Base-by-base conservation (phyloP, 2,888 invertebrate genomes). In the Ligdia adustata region DNA sequence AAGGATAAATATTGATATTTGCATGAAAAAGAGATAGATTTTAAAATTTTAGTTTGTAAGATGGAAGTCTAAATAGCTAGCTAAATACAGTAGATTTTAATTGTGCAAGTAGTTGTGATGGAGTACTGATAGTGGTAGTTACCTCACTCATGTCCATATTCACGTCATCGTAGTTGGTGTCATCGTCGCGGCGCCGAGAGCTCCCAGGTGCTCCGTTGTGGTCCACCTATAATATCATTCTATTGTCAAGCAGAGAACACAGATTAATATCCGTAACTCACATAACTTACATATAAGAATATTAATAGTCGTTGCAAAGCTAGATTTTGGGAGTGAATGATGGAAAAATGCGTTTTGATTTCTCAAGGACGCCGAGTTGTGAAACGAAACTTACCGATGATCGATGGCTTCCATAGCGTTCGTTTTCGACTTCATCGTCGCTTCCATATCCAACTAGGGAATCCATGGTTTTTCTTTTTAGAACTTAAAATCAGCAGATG, bases 111-210 rank as follows among this genome's bases (percentile, higher is more conserved):
- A 31, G 4, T 31, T 18, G 6, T 18, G 31, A 22, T 50, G 40
- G 24, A 44, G 20, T 44, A 33, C 47, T 29, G 29, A 38, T 31
- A 33, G 45, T 39, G 42, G 57, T 67, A 86, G 58, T 82, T 92
- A 93, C 95, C 92, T 93, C 93, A 88, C 95, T 95, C 91, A 95
- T 91, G 65, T 95, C 95, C 95, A 95, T 95, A 76, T 94, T 94
- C 54, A 95, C 94, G 61, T 93, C 93, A 63, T 95, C 95, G 70
- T 95, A 95, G 81, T 95, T 95, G 49, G 92, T 93, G 72, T 94
- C 94, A 49, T 91, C 92, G 31, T 91, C 89, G 38, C 86, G 85
- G 41, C 85, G 81, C 38, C 82, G 70, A 29, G 44, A 34, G 34
- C 56, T 55, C 57, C 67, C 66, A 43, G 67, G 47, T 57, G 66